Percentiles rank a stretch among this genome's conserved stretches.
phyloP scores from a whole-genome alignment of 2,113 vertebrate genomes.

The Pogonocichla stellata region DNA sequence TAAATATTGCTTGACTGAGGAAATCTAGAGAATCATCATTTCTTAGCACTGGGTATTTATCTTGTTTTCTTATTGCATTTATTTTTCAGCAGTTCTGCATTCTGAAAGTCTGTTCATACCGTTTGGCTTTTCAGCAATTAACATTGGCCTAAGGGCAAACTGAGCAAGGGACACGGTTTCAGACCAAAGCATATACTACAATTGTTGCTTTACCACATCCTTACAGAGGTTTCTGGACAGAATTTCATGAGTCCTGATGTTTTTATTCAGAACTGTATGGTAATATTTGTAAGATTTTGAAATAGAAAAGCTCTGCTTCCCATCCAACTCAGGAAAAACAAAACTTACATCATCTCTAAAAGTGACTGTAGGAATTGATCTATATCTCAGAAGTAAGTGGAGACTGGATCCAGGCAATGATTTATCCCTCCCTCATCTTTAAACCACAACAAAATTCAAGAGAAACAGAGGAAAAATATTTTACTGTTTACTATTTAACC shows the following conservation, averaged over 20 bases:
- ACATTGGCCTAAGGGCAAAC: background rate
- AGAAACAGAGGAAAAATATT: background rate
- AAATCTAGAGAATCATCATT: slow-evolving; percentile 62
- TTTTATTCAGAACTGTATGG: background rate
- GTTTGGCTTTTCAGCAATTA: slow-evolving; percentile 56
- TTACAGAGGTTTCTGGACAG: background rate
- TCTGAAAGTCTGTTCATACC: background rate
- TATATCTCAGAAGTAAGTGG: background rate
- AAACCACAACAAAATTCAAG: background rate
- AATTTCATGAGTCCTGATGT: background rate
- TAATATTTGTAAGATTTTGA: background rate
- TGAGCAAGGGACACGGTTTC: background rate
- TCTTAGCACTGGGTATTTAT: slow-evolving; percentile 61
- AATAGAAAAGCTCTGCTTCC: background rate
- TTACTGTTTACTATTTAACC: background rate
- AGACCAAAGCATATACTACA: background rate
- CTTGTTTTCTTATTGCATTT: slow-evolving; percentile 59
- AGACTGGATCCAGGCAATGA: background rate
- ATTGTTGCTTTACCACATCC: background rate
- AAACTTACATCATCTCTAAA: background rate
- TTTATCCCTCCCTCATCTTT: background rate
- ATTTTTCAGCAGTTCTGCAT: slow-evolving; percentile 28
- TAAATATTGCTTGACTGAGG: slow-evolving; percentile 67
- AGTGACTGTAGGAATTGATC: background rate
- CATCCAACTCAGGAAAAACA: background rate